These are phyloP conservation scores for Lingula anatina DNA, from an alignment of 2,888 invertebrate genomes.

Conservation along the genomic window DNA sequence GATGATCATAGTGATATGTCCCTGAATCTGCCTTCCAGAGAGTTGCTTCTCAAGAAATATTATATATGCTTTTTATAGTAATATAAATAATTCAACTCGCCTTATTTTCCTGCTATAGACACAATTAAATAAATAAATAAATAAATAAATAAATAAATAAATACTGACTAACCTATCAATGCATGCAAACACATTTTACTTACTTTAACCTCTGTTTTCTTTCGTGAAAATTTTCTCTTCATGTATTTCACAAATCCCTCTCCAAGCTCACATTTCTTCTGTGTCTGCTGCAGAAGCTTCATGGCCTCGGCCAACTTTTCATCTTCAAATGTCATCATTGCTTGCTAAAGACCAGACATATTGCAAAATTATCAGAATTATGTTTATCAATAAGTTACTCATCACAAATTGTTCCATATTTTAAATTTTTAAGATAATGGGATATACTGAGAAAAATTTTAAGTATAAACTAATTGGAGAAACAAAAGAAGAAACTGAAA, in stretches of 20 bases:
- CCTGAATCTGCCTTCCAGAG: too few relatives aligned
- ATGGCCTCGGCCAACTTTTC: conserved; percentile 61
- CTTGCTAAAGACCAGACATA: conserved; percentile 57
- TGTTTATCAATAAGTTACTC: neutral
- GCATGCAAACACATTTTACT: too few relatives aligned
- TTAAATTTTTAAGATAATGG: too few relatives aligned
- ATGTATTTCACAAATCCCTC: conserved; percentile 25
- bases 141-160: too few relatives aligned
- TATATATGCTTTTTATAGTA: neutral
- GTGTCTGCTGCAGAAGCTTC: conserved; percentile 59
- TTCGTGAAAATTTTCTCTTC: conserved; percentile 55
- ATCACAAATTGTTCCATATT: neutral
- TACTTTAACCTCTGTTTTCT: too few relatives aligned
- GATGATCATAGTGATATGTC: too few relatives aligned
- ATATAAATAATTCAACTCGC: too few relatives aligned
- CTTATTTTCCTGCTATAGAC: too few relatives aligned
- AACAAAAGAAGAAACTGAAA: neutral
- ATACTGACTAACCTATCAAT: too few relatives aligned
- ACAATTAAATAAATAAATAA: too few relatives aligned
- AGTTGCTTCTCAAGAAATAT: neutral
- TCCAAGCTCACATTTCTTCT: conserved; percentile 58
- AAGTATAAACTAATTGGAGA: too few relatives aligned
- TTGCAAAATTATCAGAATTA: neutral
- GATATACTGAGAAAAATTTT: too few relatives aligned
- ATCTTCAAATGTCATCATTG: conserved; percentile 67